Percentiles rank a stretch among this genome's conserved stretches.
phyloP scores from a whole-genome alignment of 2,888 invertebrate genomes.

The Galeopsomyia nigrocyanea region DNA sequence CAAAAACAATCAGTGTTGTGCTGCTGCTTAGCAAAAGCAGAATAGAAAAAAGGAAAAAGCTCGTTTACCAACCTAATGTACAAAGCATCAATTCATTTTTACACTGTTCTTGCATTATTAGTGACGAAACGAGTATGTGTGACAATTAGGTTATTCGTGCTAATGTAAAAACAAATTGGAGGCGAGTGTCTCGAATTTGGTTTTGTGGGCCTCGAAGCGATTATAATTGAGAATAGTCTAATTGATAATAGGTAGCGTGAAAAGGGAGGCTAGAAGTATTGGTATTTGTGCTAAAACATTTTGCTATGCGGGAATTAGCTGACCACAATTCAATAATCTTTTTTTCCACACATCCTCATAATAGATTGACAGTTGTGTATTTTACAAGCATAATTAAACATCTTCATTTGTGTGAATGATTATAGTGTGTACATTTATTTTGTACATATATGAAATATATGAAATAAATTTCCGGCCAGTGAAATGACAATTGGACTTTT shows the following conservation, averaged over 20 bases:
- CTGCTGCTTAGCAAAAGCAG: background rate
- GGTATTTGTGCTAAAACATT: conserved; percentile 32
- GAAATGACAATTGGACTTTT: conserved; percentile 21
- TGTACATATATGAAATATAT: conserved; percentile 68
- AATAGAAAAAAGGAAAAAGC: background rate
- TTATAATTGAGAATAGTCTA: conserved; percentile 27
- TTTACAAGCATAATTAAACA: conserved; percentile 31
- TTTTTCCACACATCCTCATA: conserved; percentile 7
- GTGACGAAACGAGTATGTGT: conserved; percentile 37
- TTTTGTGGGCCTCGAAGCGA: conserved; percentile 18
- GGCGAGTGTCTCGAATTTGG: conserved; percentile 39
- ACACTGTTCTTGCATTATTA: conserved; percentile 44
- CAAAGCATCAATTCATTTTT: conserved; percentile 37
- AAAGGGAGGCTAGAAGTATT: conserved; percentile 22
- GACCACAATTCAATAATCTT: background rate
- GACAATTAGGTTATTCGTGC: conserved; percentile 33
- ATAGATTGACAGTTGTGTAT: conserved; percentile 21
- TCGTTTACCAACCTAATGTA: conserved; percentile 32
- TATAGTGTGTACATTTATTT: conserved; percentile 67
- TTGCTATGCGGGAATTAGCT: conserved; percentile 29
- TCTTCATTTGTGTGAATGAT: conserved; percentile 36
- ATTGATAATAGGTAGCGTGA: conserved; percentile 25
- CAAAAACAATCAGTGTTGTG: conserved; percentile 20
- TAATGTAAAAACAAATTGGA: conserved; percentile 36
- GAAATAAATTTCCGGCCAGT: conserved; percentile 65